Percentiles rank a stretch among this genome's conserved stretches.
phyloP scores from a whole-genome alignment of 2,888 invertebrate species.

The Drosophila borborema region DNA sequence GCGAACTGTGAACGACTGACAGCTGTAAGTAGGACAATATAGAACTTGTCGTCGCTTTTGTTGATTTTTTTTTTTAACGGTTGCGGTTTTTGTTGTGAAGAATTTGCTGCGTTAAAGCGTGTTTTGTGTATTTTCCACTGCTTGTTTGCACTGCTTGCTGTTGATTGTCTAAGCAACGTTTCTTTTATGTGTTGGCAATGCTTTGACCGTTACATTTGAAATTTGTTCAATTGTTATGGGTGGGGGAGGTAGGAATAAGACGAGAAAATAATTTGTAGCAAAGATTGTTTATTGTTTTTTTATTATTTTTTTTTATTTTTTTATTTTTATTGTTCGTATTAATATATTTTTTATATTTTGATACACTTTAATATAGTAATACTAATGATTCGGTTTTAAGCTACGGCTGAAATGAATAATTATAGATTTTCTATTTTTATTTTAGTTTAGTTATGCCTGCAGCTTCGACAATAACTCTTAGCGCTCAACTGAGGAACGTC shows the following conservation, averaged over 20 bases:
- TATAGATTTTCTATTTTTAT: background rate
- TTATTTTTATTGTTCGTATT: too few relatives aligned
- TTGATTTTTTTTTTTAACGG: conserved; percentile 18
- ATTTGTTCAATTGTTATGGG: background rate
- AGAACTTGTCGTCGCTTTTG: background rate
- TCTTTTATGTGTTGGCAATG: conserved; percentile 5
- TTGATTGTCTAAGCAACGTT: background rate
- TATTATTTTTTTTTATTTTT: too few relatives aligned
- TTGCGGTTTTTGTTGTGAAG: conserved; percentile 11
- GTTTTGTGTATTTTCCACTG: background rate
- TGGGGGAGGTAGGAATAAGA: background rate
- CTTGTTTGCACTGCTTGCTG: conserved; percentile 22
- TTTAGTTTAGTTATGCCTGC: background rate
- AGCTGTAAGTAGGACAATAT: conserved; percentile 25
- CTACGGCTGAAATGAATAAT: background rate
- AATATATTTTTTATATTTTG: too few relatives aligned
- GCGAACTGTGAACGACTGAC: conserved; percentile 14
- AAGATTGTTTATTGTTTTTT: too few relatives aligned
- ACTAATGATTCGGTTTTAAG: background rate
- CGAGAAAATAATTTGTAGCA: background rate
- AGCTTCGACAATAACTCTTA: background rate
- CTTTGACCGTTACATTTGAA: background rate
- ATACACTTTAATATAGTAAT: too few relatives aligned
- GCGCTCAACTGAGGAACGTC: background rate
- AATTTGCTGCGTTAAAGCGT: conserved; percentile 1